Evolutionary conservation across 2,797 vertebrate genomes (phyloP).

Genomic region (Trematomus bernacchii): DNA sequence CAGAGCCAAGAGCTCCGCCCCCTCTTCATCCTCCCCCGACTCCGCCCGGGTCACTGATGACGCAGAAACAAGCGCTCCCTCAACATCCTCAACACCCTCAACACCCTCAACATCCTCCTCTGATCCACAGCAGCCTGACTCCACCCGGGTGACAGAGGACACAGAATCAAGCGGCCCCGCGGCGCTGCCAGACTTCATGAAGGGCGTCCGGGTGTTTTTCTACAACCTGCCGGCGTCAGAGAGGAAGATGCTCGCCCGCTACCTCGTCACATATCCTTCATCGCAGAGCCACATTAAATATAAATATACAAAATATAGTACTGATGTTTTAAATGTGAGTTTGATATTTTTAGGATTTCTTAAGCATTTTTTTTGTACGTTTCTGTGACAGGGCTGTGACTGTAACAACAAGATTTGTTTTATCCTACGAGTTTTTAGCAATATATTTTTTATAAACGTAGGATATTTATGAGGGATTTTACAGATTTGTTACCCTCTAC

Average conservation of each 20-base stretch:
- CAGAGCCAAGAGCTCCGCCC: slow-evolving; percentile 40
- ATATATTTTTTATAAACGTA: no score
- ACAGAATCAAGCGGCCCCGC: background rate
- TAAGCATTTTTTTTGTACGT: no score
- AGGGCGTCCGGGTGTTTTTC: slow-evolving; percentile 84
- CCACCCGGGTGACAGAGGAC: background rate
- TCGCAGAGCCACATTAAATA: background rate
- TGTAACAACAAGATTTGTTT: no score
- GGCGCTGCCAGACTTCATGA: slow-evolving; percentile 83
- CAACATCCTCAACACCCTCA: no score
- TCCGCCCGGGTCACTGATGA: background rate
- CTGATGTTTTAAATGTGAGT: no score
- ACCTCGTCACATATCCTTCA: slow-evolving; percentile 88
- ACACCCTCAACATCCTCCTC: slow-evolving; percentile 34
- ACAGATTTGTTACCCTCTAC: no score
- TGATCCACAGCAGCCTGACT: slow-evolving; percentile 1
- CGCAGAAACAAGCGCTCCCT: background rate
- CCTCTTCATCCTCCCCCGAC: slow-evolving; percentile 20
- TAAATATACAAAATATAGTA: no score
- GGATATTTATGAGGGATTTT: no score
- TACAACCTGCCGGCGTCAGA: slow-evolving; percentile 84
- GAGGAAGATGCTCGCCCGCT: slow-evolving; percentile 82
- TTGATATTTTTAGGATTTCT: no score
- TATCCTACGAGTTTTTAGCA: no score
- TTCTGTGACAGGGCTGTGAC: no score